Evolutionary conservation across 2,888 invertebrate species (phyloP).

Genomic region (Ischnura elegans): DNA sequence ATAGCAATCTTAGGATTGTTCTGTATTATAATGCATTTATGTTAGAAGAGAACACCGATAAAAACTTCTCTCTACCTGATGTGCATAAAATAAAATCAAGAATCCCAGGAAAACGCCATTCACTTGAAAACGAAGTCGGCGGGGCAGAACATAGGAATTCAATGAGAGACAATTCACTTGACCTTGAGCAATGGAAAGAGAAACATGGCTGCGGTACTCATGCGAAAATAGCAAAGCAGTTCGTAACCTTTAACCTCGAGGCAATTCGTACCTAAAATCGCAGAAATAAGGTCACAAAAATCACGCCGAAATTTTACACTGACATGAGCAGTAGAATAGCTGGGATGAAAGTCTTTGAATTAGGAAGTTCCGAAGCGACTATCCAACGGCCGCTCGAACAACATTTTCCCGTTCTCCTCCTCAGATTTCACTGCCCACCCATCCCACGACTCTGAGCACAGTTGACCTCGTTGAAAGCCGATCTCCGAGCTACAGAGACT

Average conservation of each 20-base stretch:
- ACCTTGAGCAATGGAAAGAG: background rate
- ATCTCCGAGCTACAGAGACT: background rate
- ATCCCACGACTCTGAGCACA: background rate
- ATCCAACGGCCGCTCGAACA: background rate
- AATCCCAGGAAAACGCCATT: too few relatives aligned
- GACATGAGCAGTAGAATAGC: background rate
- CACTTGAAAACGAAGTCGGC: too few relatives aligned
- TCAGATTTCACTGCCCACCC: background rate
- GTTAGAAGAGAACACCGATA: too few relatives aligned
- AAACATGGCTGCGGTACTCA: background rate
- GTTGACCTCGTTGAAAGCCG: slow-evolving; percentile 23
- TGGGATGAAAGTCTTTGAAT: background rate
- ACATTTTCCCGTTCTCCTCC: background rate
- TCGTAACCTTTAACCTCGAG: background rate
- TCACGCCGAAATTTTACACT: background rate
- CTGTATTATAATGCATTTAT: too few relatives aligned
- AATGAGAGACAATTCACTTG: background rate
- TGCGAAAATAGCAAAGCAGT: background rate
- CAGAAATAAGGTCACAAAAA: background rate
- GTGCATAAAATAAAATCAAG: too few relatives aligned
- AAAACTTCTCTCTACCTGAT: too few relatives aligned
- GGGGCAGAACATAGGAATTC: too few relatives aligned
- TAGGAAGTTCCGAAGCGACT: background rate
- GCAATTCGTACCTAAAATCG: background rate
- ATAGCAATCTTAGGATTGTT: too few relatives aligned